A percentile compares a stretch with the other conserved stretches of the same genome.
These are phyloP conservation scores for Petromus typicus DNA, from an alignment of 2,113 vertebrate genomes.

Conservation along the genomic window DNA sequence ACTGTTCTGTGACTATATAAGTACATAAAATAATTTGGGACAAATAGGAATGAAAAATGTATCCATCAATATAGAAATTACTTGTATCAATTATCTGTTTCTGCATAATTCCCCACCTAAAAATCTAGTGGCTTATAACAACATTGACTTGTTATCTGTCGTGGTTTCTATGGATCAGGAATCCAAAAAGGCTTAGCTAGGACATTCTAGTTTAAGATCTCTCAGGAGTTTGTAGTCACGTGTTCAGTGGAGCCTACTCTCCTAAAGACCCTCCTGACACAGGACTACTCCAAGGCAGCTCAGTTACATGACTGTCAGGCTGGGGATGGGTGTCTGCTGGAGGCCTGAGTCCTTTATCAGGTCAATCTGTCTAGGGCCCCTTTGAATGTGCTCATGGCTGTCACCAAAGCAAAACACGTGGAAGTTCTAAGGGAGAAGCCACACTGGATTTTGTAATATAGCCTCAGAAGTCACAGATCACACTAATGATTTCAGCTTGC, in stretches of 20 bases:
- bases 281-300: not conserved
- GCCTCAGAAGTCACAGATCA: not conserved
- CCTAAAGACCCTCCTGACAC: not conserved
- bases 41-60: not conserved
- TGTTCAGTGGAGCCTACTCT: not conserved
- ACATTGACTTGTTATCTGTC: conserved; percentile 1
- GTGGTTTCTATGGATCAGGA: not conserved
- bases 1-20: not conserved
- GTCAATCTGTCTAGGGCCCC: not conserved
- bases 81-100: not conserved
- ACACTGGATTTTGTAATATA: not conserved
- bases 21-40: not conserved
- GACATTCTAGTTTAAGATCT: not conserved
- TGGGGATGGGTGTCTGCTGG: not conserved
- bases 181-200: not conserved
- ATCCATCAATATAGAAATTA: not conserved
- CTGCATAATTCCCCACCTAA: not conserved
- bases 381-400: not conserved
- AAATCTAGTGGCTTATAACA: not conserved
- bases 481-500: not conserved
- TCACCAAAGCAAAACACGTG: not conserved
- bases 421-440: not conserved
- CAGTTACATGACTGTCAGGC: fast-evolving
- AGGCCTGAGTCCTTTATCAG: not conserved
- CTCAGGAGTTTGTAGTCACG: not conserved